Evolutionary conservation across 1,140 invertebrate genomes (phyloP), one percentile per base, ranked within the genome.

Genomic region (Hyles vespertilio): DNA sequence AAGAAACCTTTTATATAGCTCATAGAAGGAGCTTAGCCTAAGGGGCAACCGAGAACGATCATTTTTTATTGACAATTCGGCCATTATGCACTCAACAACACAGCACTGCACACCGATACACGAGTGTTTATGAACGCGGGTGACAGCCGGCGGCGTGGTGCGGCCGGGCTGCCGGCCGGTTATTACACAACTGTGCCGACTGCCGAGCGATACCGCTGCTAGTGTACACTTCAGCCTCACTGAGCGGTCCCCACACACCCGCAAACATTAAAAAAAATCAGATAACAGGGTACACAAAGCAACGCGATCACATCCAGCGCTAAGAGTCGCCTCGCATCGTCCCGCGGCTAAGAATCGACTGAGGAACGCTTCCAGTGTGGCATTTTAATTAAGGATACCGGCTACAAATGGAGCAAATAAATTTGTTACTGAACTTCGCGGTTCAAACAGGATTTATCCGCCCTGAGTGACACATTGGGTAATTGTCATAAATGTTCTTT

Each of bases 401-500:
- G 72, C 52, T 67, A 65, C 65, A 65, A 76, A 79, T 81, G 69
- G 65, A 74, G 62, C 70, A 67, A 73, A 71, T 71, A 70, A 48
- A 77, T 79, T 72, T 67, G 69, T 75, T 40, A 40, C 36, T 5
- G 63, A 70, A 80, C 65, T 71, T 82, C 81, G 83, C 75, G 75
- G 84, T 87, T 87, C n/a, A 61, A 89, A 89, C 86, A 86, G 86
- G 83, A 86, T 89, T 74, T 79, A 84, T 79, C 81, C 72, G 82
- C 73, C 65, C 65, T 48, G 46, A 22, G n/a, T 4, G 12, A 48
- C 46, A 11, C 46, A 48, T n/a, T n/a, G 7, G n/a, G 5, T 48
- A 48, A 48, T 48, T 48, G 46, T 48, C 46, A 10, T 48, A 5
- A 48, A 48, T 48, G 46, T 40, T 40, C 36, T 8, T 40, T 40